Evolutionary conservation across 2,888 invertebrate species (phyloP).

Genomic region (Lepidochrysops patricia): DNA sequence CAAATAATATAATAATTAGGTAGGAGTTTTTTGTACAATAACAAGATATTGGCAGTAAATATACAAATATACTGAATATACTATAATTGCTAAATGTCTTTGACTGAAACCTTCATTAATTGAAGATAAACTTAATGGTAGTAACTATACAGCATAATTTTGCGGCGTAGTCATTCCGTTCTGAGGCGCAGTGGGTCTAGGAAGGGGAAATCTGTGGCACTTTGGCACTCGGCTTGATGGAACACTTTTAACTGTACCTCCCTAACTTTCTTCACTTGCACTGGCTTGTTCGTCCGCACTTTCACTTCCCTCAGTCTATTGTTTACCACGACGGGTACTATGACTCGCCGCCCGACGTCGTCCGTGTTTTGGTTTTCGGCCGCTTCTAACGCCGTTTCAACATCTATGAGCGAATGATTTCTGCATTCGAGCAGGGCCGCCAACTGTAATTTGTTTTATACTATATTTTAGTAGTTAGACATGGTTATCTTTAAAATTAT

Average conservation of each 20-base stretch:
- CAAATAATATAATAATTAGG: background rate
- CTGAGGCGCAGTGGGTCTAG: slow-evolving; percentile 52
- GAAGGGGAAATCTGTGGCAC: slow-evolving; percentile 47
- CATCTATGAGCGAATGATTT: slow-evolving; percentile 62
- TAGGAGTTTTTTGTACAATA: background rate
- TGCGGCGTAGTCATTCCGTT: slow-evolving; percentile 59
- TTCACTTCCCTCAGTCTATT: slow-evolving; percentile 22
- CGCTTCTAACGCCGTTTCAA: slow-evolving; percentile 69
- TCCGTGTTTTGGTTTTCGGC: slow-evolving; percentile 52
- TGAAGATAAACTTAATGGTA: slow-evolving; percentile 35
- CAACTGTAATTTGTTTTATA: slow-evolving; percentile 35
- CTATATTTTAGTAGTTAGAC: background rate
- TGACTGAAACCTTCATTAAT: background rate
- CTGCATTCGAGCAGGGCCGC: slow-evolving; percentile 58
- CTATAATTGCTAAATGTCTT: background rate
- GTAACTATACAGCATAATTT: slow-evolving; percentile 48
- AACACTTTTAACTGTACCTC: slow-evolving; percentile 63
- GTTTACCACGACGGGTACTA: slow-evolving; percentile 44
- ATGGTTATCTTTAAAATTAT: too few relatives aligned
- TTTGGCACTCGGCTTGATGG: slow-evolving; percentile 48
- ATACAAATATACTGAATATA: too few relatives aligned
- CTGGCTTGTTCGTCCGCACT: slow-evolving; percentile 23
- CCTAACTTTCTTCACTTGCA: slow-evolving; percentile 38
- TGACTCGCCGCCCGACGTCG: slow-evolving; percentile 37
- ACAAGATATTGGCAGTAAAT: background rate